Percentiles rank a stretch among this genome's conserved stretches.
These are phyloP conservation scores for Microctenopoma steveboyesi DNA, from an alignment of 2,797 vertebrate genomes.

Conservation along the genomic window DNA sequence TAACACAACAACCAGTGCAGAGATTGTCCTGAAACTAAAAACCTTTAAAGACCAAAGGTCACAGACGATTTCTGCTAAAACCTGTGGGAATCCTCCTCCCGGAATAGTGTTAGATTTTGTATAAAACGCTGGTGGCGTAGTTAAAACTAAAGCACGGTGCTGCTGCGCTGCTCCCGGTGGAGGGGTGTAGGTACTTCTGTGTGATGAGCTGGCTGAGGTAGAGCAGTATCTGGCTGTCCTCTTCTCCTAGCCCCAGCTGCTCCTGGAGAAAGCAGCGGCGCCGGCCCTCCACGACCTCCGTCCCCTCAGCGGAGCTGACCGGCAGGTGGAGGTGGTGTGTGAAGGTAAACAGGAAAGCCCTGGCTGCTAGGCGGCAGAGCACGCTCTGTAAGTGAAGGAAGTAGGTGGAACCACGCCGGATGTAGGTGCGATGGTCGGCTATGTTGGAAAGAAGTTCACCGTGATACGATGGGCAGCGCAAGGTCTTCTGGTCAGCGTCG, in stretches of 20 bases:
- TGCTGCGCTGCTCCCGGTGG: slow-evolving; percentile 65
- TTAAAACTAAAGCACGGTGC: slow-evolving; percentile 88
- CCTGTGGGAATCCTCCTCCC: slow-evolving; percentile 15
- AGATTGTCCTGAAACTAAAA: slow-evolving; percentile 53
- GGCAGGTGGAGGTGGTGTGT: slow-evolving; percentile 96
- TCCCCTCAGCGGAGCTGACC: slow-evolving; percentile 83
- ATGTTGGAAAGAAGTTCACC: slow-evolving; percentile 88
- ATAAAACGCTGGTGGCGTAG: slow-evolving; percentile 95
- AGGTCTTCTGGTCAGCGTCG: slow-evolving; percentile 93
- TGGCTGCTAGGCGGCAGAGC: slow-evolving; percentile 90
- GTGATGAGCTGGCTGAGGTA: slow-evolving; percentile 94
- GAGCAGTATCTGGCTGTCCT: slow-evolving; percentile 91
- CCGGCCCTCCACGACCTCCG: slow-evolving; percentile 81
- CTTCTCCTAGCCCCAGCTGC: slow-evolving; percentile 89
- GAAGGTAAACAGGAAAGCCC: slow-evolving; percentile 94
- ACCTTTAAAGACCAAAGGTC: slow-evolving; percentile 52
- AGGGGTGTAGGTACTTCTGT: slow-evolving; percentile 87
- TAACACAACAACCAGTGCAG: slow-evolving; percentile 53
- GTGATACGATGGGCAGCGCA: slow-evolving; percentile 91
- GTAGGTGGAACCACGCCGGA: slow-evolving; percentile 96
- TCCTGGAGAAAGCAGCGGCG: slow-evolving; percentile 89
- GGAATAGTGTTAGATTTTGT: slow-evolving; percentile 89
- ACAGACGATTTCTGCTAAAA: slow-evolving; percentile 47
- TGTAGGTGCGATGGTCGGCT: slow-evolving; percentile 94
- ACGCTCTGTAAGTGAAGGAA: slow-evolving; percentile 91